Conservation (phyloP, 2,113 vertebrate species). For the Parotia lawesii region DNA sequence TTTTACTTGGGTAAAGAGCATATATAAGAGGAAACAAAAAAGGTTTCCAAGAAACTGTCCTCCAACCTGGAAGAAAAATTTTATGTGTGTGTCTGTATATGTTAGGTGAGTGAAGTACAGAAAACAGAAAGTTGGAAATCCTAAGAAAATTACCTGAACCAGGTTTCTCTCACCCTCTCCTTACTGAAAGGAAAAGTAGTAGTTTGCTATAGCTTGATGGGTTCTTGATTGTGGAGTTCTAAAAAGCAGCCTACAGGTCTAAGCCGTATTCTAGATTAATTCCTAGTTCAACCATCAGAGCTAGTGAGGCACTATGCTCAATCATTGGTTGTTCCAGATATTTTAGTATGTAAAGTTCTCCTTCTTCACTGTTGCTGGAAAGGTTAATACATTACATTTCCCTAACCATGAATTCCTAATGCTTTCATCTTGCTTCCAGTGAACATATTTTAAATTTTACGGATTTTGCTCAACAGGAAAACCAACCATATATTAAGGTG, state of each 20-base stretch:
- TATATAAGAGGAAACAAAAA: neutral
- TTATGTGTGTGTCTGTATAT: neutral
- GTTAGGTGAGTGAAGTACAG: neutral
- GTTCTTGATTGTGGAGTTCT: neutral
- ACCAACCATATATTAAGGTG: neutral
- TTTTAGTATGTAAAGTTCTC: neutral
- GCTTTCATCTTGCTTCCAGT: neutral
- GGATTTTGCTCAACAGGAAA: neutral
- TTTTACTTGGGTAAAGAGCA: neutral
- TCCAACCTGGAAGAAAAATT: neutral
- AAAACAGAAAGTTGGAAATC: neutral
- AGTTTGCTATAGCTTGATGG: neutral
- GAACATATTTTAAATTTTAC: neutral
- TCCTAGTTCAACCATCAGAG: neutral
- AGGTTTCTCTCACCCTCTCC: neutral
- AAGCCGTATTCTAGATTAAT: neutral
- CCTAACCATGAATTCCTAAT: neutral
- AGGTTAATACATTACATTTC: neutral
- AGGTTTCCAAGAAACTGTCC: neutral
- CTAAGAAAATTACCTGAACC: neutral
- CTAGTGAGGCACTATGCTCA: neutral
- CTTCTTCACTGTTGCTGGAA: neutral
- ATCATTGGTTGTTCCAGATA: neutral
- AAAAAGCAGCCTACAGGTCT: neutral
- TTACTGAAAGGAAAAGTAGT: neutral